These are phyloP conservation scores for Hippocampus abdominalis DNA, from an alignment of 2,113 vertebrate species.

Conservation along the genomic window DNA sequence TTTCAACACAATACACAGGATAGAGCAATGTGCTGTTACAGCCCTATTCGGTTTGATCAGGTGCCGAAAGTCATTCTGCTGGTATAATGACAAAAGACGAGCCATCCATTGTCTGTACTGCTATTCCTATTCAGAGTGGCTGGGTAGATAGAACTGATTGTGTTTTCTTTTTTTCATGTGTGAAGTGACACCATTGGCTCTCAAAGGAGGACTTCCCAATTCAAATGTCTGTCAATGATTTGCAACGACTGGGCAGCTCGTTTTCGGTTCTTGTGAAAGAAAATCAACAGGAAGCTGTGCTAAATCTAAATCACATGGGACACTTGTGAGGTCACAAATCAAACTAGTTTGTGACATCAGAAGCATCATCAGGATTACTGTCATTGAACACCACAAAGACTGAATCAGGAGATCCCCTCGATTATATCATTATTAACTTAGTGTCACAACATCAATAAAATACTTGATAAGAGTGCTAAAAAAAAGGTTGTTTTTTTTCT, in stretches of 20 bases:
- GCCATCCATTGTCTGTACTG: not conserved
- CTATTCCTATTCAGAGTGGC: not conserved
- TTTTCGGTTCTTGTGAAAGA: not conserved
- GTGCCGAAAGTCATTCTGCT: not conserved
- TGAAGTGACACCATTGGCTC: not conserved
- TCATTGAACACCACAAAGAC: slow-evolving; percentile 1
- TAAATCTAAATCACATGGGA: slow-evolving; percentile 7
- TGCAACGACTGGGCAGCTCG: not conserved
- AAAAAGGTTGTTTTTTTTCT: not conserved
- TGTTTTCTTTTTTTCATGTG: not conserved
- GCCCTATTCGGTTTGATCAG: not conserved
- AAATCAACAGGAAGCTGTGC: not conserved
- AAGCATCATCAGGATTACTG: not conserved
- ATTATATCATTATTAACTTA: not conserved
- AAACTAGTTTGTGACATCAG: not conserved
- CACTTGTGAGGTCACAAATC: not conserved
- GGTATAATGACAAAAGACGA: not conserved
- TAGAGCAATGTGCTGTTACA: not conserved
- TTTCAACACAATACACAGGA: not conserved
- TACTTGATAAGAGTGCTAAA: not conserved
- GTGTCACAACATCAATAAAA: not conserved
- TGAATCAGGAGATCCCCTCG: not conserved
- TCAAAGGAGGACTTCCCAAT: not conserved
- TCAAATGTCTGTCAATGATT: not conserved
- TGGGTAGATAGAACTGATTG: not conserved